Base-by-base conservation (phyloP, 2,113 vertebrate genomes). In the Solenodon paradoxus region DNA sequence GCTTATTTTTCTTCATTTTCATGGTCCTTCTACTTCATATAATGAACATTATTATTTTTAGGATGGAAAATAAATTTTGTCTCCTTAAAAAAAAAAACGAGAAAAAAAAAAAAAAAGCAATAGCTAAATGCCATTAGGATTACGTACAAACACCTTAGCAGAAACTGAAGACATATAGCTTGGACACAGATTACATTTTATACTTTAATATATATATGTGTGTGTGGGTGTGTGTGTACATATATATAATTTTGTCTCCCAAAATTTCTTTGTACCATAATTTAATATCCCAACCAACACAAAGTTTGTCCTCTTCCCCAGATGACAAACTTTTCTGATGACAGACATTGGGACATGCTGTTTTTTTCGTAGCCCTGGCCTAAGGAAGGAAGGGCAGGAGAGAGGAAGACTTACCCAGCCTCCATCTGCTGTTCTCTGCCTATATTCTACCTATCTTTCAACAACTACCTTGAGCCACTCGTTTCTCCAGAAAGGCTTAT, bases 31-130 rank as follows among this genome's bases (percentile, higher is more conserved):
- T 66, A 66, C 51, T 90, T 97, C 47, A 28, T 75, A 15, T 84
- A 86, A 95, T 35, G 26, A 95, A 19, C 51, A 72, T 84, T 92
- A 61, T 75, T 95, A 83, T 53, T 63, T 93, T 81, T 55, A 90
- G 63, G n/a, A 90, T 92, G 6, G 40, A 90, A 94, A 90, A 81
- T 92, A 78, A 64, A 87, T 45, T 78, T 94, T 71, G 35, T 89
- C 75, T 84, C 69, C 82, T 95, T 75, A 81, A 96, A 53, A 81
- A 78, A 82, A 35, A 32, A 35, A 55, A 24, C 2, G 20, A n/a
- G n/a, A n/a, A n/a, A n/a, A n/a, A n/a, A n/a, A n/a, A 47, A 51
- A 69, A 4, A 15, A 28, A n/a, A 80, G 15, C 6, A 71, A 69
- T 63, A 26, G 9, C 17, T 88, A 4, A 6, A 24, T 55, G 55